A percentile compares a stretch with the other conserved stretches of the same genome.
Conservation (phyloP, 2,113 vertebrate genomes). For the Kryptolebias marmoratus region DNA sequence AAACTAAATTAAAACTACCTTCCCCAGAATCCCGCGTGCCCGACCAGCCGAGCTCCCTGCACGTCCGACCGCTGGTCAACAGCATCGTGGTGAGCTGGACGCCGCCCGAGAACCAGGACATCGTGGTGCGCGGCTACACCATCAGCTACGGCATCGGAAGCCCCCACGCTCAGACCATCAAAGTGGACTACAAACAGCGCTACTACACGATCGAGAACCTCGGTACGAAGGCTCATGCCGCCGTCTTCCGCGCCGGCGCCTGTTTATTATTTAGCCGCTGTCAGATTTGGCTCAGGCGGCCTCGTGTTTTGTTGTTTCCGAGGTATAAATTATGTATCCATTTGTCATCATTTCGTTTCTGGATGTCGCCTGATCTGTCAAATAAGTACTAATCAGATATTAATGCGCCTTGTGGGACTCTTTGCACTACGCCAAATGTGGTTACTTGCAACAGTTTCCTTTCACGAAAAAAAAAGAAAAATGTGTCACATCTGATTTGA, state of each 20-base stretch:
- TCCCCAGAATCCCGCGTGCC: conserved; percentile 90
- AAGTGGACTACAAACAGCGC: conserved; percentile 97
- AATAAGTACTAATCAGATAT: neutral
- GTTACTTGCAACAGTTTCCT: conserved; percentile 2
- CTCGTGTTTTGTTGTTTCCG: neutral
- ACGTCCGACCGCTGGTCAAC: conserved; percentile 92
- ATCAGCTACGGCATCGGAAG: conserved; percentile 97
- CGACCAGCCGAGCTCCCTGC: conserved; percentile 94
- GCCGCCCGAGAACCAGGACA: conserved; percentile 95
- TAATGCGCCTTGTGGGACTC: neutral
- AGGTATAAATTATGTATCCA: neutral
- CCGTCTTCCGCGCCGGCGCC: neutral
- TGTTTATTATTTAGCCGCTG: neutral
- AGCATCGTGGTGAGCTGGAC: conserved; percentile 99
- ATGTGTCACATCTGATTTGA: conserved; percentile 8
- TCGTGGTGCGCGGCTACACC: conserved; percentile 93
- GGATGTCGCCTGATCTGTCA: conserved; percentile 2
- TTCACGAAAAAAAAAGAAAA: neutral
- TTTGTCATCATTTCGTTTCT: neutral
- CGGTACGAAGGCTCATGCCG: conserved; percentile 76
- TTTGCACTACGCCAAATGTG: neutral
- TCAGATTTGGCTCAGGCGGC: neutral
- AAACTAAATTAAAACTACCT: too few relatives aligned
- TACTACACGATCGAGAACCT: conserved; percentile 98
- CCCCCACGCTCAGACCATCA: conserved; percentile 95